Evolutionary conservation across 1,140 invertebrate genomes (phyloP).

Genomic region (Nasonia giraulti): DNA sequence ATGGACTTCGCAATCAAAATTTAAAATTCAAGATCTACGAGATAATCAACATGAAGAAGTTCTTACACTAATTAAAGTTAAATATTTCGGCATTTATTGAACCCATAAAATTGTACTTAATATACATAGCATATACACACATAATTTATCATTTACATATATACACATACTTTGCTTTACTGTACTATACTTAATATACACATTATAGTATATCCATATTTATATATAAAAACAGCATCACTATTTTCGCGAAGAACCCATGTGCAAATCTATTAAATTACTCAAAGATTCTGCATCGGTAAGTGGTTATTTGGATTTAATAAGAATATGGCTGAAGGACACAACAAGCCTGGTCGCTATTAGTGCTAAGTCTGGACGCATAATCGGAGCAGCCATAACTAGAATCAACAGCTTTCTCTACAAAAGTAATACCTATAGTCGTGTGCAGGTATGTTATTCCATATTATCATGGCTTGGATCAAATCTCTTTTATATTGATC

Average conservation of each 20-base stretch:
- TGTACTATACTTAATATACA: too few species aligned
- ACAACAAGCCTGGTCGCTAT: constrained; percentile 78
- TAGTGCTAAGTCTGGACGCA: constrained; percentile 72
- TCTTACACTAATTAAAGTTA: constrained; percentile 75
- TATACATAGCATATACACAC: too few species aligned
- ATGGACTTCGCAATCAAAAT: constrained; percentile 75
- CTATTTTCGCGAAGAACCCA: constrained; percentile 73
- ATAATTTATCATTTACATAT: too few species aligned
- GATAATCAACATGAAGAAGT: constrained; percentile 76
- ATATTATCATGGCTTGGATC: background rate
- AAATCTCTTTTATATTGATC: too few species aligned
- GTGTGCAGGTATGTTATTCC: constrained; percentile 57
- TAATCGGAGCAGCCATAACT: constrained; percentile 74
- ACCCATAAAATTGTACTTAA: too few species aligned
- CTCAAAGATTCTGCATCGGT: constrained; percentile 73
- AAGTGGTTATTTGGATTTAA: constrained; percentile 73
- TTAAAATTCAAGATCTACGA: constrained; percentile 77
- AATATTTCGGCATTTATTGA: background rate
- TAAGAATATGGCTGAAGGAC: constrained; percentile 77
- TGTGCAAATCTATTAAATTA: constrained; percentile 72
- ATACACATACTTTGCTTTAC: too few species aligned
- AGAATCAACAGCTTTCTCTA: constrained; percentile 67
- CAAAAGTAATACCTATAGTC: constrained; percentile 59
- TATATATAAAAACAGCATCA: constrained; percentile 61
- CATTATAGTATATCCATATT: too few species aligned